Conservation (phyloP, 1,140 invertebrate species). For the Solen grandis region DNA sequence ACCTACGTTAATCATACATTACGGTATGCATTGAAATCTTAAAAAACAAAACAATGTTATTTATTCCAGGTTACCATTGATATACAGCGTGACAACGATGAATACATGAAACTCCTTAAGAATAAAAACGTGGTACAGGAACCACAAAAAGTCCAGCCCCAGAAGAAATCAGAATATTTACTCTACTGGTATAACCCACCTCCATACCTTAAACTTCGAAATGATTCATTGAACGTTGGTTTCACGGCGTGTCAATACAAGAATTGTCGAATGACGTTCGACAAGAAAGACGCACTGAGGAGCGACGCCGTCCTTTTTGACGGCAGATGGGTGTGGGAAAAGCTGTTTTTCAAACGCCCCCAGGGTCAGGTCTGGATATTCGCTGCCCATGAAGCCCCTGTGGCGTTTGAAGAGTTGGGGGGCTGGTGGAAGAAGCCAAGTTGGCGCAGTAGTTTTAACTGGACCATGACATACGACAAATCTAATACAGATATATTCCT, state of each 20-base stretch:
- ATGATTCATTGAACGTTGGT: not conserved
- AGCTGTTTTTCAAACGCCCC: slow-evolving; percentile 12
- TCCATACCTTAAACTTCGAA: slow-evolving; percentile 10
- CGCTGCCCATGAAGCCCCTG: slow-evolving; percentile 19
- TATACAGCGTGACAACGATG: too few relatives aligned
- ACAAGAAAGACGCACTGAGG: not conserved
- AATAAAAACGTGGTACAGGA: too few relatives aligned
- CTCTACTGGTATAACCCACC: slow-evolving; percentile 35
- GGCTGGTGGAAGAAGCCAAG: slow-evolving; percentile 6
- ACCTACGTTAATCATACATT: too few relatives aligned
- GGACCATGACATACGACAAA: slow-evolving; percentile 48
- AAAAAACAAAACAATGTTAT: too few relatives aligned
- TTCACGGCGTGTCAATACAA: slow-evolving; percentile 32
- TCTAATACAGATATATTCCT: slow-evolving; percentile 33
- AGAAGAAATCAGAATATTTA: too few relatives aligned
- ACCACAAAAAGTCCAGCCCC: too few relatives aligned
- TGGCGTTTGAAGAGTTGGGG: slow-evolving; percentile 5
- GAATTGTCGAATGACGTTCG: slow-evolving; percentile 22
- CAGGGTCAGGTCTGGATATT: slow-evolving; percentile 43
- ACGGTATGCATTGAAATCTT: too few relatives aligned
- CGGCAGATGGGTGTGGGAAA: slow-evolving; percentile 32
- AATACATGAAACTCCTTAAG: too few relatives aligned
- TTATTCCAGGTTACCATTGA: too few relatives aligned
- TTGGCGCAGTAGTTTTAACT: slow-evolving; percentile 40
- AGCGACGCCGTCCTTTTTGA: slow-evolving; percentile 38